Conservation (phyloP, 2,113 vertebrate genomes). For the Phycodurus eques region DNA sequence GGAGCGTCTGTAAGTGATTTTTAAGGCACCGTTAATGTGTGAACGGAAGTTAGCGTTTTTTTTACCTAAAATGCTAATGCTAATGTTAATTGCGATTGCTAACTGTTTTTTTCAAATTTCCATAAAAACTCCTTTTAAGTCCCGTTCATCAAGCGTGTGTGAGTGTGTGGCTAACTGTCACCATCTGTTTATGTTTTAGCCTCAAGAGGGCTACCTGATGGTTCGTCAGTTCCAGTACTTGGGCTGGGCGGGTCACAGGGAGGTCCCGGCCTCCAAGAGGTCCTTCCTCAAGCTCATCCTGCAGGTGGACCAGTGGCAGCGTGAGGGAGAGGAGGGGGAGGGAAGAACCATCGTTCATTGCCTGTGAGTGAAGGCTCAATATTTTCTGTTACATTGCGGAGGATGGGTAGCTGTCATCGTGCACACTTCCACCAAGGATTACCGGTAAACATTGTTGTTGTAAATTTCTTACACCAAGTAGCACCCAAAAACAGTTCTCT, state of each 20-base stretch:
- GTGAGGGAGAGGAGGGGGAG: conserved; percentile 96
- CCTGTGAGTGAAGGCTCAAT: conserved; percentile 79
- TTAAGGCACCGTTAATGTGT: too few species aligned
- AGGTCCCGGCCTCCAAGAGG: conserved; percentile 93
- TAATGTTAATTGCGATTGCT: too few species aligned
- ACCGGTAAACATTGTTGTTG: not conserved
- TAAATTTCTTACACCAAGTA: too few species aligned
- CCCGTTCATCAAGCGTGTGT: not conserved
- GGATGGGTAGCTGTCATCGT: too few species aligned
- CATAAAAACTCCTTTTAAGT: too few species aligned
- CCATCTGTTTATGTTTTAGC: conserved; percentile 65
- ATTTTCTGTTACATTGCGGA: not conserved
- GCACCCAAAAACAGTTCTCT: too few species aligned
- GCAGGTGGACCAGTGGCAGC: conserved; percentile 98
- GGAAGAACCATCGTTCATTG: conserved; percentile 96
- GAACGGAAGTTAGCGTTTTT: too few species aligned
- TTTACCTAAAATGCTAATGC: too few species aligned
- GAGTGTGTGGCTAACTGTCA: not conserved
- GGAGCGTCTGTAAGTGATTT: too few species aligned
- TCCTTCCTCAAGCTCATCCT: conserved; percentile 97
- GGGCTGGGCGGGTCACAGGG: conserved; percentile 93
- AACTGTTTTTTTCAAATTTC: too few species aligned
- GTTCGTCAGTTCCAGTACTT: conserved; percentile 98
- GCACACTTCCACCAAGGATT: not conserved
- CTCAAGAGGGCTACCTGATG: conserved; percentile 98